Evolutionary conservation across 2,888 invertebrate species (phyloP).

Genomic region (Andrena praecox): DNA sequence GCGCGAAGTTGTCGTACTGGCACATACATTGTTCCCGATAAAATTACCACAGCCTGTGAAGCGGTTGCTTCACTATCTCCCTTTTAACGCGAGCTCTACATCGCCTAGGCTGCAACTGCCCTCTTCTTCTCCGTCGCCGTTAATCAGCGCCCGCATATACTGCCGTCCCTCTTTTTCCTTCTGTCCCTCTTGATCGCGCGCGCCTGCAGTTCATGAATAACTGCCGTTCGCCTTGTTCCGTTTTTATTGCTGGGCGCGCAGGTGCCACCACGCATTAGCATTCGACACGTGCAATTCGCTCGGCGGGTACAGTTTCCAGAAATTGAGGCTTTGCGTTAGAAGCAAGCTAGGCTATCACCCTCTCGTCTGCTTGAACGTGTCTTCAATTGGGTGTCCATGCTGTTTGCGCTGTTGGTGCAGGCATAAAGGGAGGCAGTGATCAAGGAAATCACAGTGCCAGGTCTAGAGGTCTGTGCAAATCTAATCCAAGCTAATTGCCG

Average conservation of each 20-base stretch:
- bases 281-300: slow-evolving; percentile 64
- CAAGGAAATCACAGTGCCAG: background rate
- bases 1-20: background rate
- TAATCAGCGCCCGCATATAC: slow-evolving; percentile 61
- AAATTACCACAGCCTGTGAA: slow-evolving; percentile 18
- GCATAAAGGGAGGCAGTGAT: background rate
- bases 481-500: background rate
- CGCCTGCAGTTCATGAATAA: slow-evolving; percentile 59
- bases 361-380: background rate
- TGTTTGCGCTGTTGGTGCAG: background rate
- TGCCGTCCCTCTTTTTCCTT: slow-evolving; percentile 34
- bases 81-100: slow-evolving; percentile 36
- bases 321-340: slow-evolving; percentile 20
- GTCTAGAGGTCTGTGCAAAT: background rate
- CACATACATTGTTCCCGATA: slow-evolving; percentile 14
- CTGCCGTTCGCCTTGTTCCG: slow-evolving; percentile 60
- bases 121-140: slow-evolving; percentile 33
- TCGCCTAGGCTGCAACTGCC: slow-evolving; percentile 43
- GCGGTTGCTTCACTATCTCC: slow-evolving; percentile 14
- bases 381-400: slow-evolving; percentile 7
- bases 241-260: slow-evolving; percentile 54
- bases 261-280: slow-evolving; percentile 61
- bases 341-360: background rate
- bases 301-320: slow-evolving; percentile 38
- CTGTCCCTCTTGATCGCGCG: slow-evolving; percentile 31